Conservation (phyloP, 2,797 vertebrate species). For the Rhodeus uyekii region DNA sequence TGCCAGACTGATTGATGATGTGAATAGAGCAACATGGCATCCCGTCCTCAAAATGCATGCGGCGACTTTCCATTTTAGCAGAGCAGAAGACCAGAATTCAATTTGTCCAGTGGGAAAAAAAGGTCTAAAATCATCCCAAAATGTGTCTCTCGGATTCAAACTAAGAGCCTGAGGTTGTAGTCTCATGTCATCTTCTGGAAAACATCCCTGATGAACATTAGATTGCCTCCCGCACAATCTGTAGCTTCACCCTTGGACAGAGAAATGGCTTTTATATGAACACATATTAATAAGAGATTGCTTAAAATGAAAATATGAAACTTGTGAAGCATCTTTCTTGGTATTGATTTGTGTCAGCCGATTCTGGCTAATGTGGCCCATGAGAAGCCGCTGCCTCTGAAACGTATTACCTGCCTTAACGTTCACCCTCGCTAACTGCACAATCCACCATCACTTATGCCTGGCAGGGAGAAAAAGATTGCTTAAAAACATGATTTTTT, state of each 20-base stretch:
- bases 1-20: slow-evolving; percentile 28
- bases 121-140: not conserved
- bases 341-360: slow-evolving; percentile 36
- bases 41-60: not conserved
- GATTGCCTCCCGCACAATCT: slow-evolving; percentile 28
- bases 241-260: slow-evolving; percentile 7
- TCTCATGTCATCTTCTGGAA: slow-evolving; percentile 13
- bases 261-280: slow-evolving; percentile 33
- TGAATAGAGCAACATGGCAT: slow-evolving; percentile 12
- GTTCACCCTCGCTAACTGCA: slow-evolving; percentile 7
- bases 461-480: not conserved
- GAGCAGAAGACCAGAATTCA: slow-evolving; percentile 10
- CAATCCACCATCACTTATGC: not conserved
- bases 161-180: not conserved
- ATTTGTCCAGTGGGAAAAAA: not conserved
- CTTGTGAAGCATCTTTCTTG: slow-evolving; percentile 22
- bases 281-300: slow-evolving; percentile 48
- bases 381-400: slow-evolving; percentile 13
- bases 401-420: slow-evolving; percentile 16
- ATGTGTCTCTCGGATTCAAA: not conserved
- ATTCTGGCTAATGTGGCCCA: slow-evolving; percentile 20
- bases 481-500: not conserved
- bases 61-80: slow-evolving; percentile 5
- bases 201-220: slow-evolving; percentile 9
- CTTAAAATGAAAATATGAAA: slow-evolving; percentile 45